Conservation (phyloP, 2,113 vertebrate species). For the Saguinus imperator region DNA sequence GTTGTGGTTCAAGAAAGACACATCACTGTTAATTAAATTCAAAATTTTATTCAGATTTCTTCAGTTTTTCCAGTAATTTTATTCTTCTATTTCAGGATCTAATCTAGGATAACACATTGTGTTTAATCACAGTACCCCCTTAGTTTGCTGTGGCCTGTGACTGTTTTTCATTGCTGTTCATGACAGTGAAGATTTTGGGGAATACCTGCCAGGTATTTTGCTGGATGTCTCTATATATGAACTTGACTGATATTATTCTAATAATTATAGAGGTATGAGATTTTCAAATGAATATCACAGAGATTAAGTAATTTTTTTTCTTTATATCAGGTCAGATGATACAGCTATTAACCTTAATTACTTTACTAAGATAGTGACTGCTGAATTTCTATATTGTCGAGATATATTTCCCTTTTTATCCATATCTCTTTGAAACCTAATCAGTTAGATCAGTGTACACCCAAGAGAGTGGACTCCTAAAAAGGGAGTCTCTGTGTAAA, state of each 20-base stretch:
- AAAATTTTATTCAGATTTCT: background rate
- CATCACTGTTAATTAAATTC: background rate
- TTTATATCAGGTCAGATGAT: background rate
- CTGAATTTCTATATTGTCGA: background rate
- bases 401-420: background rate
- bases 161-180: background rate
- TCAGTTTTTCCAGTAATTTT: background rate
- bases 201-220: background rate
- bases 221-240: background rate
- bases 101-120: too few species aligned
- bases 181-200: background rate
- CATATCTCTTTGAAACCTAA: background rate
- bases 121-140: background rate
- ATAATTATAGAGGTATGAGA: background rate
- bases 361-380: background rate
- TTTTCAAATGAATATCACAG: background rate
- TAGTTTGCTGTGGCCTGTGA: background rate
- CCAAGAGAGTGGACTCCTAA: background rate
- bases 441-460: background rate
- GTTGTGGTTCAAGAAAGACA: background rate
- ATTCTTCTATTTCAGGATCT: background rate
- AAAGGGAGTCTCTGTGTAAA: accelerated
- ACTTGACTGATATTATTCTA: background rate
- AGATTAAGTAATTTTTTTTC: background rate
- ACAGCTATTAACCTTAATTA: background rate